phyloP scores from a whole-genome alignment of 37 sponge, comb jelly and placozoan species.

The Diacarnus erythraeanus region DNA sequence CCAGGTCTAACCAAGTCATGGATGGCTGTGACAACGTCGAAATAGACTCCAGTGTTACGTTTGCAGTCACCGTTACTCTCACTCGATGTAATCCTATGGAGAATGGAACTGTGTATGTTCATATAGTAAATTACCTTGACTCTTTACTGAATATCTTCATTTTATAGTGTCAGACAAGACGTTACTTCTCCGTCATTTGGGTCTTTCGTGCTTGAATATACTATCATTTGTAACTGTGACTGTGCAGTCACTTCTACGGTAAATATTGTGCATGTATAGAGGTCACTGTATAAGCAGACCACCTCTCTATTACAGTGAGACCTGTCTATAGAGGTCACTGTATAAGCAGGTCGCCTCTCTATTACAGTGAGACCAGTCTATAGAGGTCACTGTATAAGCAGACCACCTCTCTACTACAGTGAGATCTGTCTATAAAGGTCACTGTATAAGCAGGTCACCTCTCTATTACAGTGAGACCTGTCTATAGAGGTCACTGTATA shows the following conservation, averaged over 20 bases:
- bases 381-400: too few relatives aligned
- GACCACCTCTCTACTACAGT: too few relatives aligned
- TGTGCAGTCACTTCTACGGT: conserved; percentile 23
- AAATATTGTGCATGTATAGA: conserved; percentile 11
- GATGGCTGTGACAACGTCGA: not conserved
- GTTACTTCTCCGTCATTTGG: conserved; percentile 37
- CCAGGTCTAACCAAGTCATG: not conserved
- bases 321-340: too few relatives aligned
- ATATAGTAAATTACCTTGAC: too few relatives aligned
- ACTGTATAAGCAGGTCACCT: too few relatives aligned
- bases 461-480: too few relatives aligned
- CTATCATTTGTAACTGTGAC: conserved; percentile 28
- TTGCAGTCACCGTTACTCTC: conserved; percentile 12
- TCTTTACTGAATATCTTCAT: not conserved
- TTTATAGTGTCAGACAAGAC: not conserved
- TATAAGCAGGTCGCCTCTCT: too few relatives aligned
- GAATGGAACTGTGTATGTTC: not conserved
- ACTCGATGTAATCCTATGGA: not conserved
- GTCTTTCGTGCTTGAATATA: conserved; percentile 10
- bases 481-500: too few relatives aligned
- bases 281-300: too few relatives aligned
- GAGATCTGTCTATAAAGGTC: too few relatives aligned
- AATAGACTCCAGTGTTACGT: not conserved
- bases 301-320: too few relatives aligned
- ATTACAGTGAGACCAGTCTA: too few relatives aligned